Base-by-base conservation (phyloP, 1,140 invertebrate species). In the Eubasilissa regina region DNA sequence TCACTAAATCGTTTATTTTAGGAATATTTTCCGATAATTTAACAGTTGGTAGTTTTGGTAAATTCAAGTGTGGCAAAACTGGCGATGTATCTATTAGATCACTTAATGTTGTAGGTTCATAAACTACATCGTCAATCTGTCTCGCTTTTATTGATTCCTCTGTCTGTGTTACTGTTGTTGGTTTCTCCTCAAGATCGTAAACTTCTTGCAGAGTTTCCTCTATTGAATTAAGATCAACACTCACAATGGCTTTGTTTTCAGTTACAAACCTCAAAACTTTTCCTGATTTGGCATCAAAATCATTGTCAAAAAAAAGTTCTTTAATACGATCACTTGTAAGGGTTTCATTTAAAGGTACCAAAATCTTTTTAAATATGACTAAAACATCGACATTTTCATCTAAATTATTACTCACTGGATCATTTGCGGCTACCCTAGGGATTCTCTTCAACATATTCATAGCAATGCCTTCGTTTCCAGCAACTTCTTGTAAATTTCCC, bases 1-100 rank as follows among this genome's bases (percentile, higher is more conserved):
- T 43, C 15, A 82, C 66, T 35, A 79, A 55, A 60, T 77, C 51
- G 15, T 77, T 56, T 35, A 79, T 35, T 0, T n/a, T 74, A 15
- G 70, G 70, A 25, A 74, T n/a, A 44, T 68, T 13, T 35, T 56
- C 25, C 4, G 19, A 25, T 7, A 62, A 11, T 17, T 62, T 25
- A 7, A 62, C 4, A 13, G 9, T 25, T 60, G 17, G 17, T 9
- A 45, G n/a, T 10, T 80, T 62, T 43, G 60, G 17, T 17, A 80
- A 19, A 19, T 68, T 19, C 15, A 58, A 51, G 35, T 75, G 58
- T 58, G 64, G 68, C 19, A 73, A 13, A 19, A 3, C 11, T 12
- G n/a, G n/a, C n/a, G 9, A 51, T 13, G 48, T 12, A 51, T 51
- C 48, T 51, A 4, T 1, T 51, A 51, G 1, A 51, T 12, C 11